Base-by-base conservation (phyloP, 2,888 invertebrate species). In the Melieria crassipennis region DNA sequence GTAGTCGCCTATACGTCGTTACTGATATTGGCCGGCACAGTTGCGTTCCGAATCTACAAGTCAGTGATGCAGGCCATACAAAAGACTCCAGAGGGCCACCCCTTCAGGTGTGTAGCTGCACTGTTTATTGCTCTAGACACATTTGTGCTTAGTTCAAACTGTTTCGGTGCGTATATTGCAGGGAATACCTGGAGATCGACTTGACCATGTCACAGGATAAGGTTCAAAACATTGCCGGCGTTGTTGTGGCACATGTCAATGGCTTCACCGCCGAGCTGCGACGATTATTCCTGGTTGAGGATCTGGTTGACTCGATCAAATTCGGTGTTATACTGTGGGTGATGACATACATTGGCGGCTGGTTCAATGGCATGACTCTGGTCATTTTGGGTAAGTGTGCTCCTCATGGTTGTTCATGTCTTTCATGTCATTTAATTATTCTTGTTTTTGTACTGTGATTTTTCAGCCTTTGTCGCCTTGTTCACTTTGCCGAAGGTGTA, bases 321-420 rank as follows among this genome's bases (percentile, higher is more conserved):
- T 99, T 99, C 88, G 97, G 94, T 80, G 92, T 97, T 80, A 89
- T 97, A 83, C 91, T 99, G 86, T 99, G 98, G 98, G 93, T 94
- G 83, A 91, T 99, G 88, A 99, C 99, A 75, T 99, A 98, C 88
- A 91, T 99, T 83, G 99, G 99, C 84, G 93, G 97, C 83, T 98
- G 97, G 95, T 98, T 99, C 91, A 99, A 99, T 88, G 99, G 98
- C 88, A 95, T 99, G 93, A 98, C 98, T 80, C 92, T 99, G 82
- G 92, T 99, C 85, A 97, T 98, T 85, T 91, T 99, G 85, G 94
- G 98, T 97, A 86, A 69, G 79, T 64, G 7, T 72, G 1, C 9
- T 60, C 42, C 48, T 13, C n/a, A 43, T 43, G 10, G 3, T n/a
- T 43, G 0, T 16, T 57, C 7, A 9, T 16, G 13, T 61, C 11